Base-by-base conservation (phyloP, 2,113 vertebrate species). In the Columba janthina region DNA sequence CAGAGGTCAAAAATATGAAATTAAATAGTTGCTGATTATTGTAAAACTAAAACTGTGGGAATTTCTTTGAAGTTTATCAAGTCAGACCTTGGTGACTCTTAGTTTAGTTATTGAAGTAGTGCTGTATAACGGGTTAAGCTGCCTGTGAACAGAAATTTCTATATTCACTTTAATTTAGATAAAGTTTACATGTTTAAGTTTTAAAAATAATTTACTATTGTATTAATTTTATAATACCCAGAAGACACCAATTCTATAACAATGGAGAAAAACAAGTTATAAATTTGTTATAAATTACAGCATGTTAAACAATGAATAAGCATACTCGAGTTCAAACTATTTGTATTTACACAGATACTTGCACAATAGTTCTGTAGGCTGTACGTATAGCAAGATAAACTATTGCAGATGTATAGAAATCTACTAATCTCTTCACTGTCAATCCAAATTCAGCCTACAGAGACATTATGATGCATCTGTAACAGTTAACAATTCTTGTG, bases 281-380 rank as follows among this genome's bases (percentile, higher is more conserved):
- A 79, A 10, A 40, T 79, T 48, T 51, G 15, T 82, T 26, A 46
- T 3, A 42, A 88, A 64, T 53, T 53, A 36, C 53, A 77, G 20
- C 5, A 5, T 0, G 0, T n/a, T 62, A 54, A 26, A 65, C 25
- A 28, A 16, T 40, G 50, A 72, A 66, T 36, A 79, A 90, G 12
- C 24, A 44, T 28, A 76, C 4, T 31, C 0, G 1, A 85, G 54
- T 74, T 87, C 24, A 85, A 40, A 12, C 31, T 25, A 15, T 54
- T 60, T 17, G 3, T 29, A 3, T 3, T 85, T 72, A 50, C 5
- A 48, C 10, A 76, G 22, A 58, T 24, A 26, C 22, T 65, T 87
- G 54, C 15, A 66, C 71, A 91, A 42, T 10, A 73, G 13, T 44
- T 70, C 11, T 62, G 32, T 48, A 87, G 58, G 54, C n/a, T 61